phyloP scores from a whole-genome alignment of 2,113 vertebrate genomes.

The Cervus canadensis region DNA sequence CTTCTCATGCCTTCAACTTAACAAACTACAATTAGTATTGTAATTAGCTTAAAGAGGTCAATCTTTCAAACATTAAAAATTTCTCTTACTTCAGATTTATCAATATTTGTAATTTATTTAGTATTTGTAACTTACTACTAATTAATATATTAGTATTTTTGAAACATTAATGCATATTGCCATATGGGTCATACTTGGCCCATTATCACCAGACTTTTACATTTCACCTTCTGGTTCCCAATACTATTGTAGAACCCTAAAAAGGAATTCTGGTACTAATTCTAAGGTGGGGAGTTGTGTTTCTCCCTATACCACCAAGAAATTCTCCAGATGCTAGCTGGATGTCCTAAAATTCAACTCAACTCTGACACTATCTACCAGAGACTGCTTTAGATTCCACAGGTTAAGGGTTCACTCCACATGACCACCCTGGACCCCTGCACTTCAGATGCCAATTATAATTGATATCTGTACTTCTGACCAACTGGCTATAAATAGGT shows the following conservation, averaged over 20 bases:
- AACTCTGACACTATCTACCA: neutral
- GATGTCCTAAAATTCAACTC: neutral
- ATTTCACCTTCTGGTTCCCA: constrained; percentile 20
- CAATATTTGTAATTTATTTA: neutral
- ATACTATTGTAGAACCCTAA: neutral
- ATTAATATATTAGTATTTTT: neutral
- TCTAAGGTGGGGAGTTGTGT: neutral
- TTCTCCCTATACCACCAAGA: neutral
- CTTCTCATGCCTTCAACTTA: neutral
- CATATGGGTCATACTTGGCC: neutral
- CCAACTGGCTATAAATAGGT: neutral
- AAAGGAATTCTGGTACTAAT: neutral
- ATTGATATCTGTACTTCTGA: neutral
- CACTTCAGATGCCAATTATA: neutral
- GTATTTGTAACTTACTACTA: neutral
- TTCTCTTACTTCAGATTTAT: neutral
- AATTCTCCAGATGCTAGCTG: neutral
- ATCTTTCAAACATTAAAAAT: neutral
- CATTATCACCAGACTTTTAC: neutral
- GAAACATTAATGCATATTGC: neutral
- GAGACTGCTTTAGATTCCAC: neutral
- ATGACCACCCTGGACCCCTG: neutral
- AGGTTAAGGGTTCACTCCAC: neutral
- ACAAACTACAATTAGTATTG: neutral
- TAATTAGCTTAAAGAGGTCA: neutral